A percentile compares a stretch with the other conserved stretches of the same genome.
Conservation (phyloP, 2,888 invertebrate genomes). For the Shargacucullia verbasci region DNA sequence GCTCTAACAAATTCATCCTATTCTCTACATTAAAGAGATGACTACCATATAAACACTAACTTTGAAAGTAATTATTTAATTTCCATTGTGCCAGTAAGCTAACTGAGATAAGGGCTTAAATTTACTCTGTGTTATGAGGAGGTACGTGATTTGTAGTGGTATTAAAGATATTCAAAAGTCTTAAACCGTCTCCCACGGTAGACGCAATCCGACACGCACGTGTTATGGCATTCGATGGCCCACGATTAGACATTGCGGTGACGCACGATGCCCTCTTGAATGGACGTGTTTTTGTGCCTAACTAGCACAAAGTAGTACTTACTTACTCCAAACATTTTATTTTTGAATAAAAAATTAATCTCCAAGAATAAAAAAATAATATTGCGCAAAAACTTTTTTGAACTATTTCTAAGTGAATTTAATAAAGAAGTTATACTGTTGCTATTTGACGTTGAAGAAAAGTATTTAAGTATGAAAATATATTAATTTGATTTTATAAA, state of each 20-base stretch:
- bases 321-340: slow-evolving; percentile 18
- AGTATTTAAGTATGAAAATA: too few species aligned
- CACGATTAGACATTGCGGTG: slow-evolving; percentile 76
- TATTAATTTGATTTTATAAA: too few species aligned
- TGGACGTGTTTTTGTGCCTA: slow-evolving; percentile 85
- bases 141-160: slow-evolving; percentile 46
- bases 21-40: background rate
- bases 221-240: slow-evolving; percentile 86
- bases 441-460: too few species aligned
- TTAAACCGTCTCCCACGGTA: slow-evolving; percentile 83
- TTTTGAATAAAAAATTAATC: background rate
- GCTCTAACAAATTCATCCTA: slow-evolving; percentile 16
- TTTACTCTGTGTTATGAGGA: slow-evolving; percentile 27
- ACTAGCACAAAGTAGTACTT: slow-evolving; percentile 69
- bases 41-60: slow-evolving; percentile 30
- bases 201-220: slow-evolving; percentile 86
- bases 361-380: too few species aligned
- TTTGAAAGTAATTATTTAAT: slow-evolving; percentile 8
- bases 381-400: background rate
- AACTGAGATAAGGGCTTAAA: background rate
- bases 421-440: too few species aligned
- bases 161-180: slow-evolving; percentile 60
- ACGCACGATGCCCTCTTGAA: slow-evolving; percentile 76
- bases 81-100: slow-evolving; percentile 3
- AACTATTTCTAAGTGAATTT: background rate